These are phyloP conservation scores for Oxyruncus cristatus DNA, from an alignment of 2,113 vertebrate genomes.

Conservation along the genomic window DNA sequence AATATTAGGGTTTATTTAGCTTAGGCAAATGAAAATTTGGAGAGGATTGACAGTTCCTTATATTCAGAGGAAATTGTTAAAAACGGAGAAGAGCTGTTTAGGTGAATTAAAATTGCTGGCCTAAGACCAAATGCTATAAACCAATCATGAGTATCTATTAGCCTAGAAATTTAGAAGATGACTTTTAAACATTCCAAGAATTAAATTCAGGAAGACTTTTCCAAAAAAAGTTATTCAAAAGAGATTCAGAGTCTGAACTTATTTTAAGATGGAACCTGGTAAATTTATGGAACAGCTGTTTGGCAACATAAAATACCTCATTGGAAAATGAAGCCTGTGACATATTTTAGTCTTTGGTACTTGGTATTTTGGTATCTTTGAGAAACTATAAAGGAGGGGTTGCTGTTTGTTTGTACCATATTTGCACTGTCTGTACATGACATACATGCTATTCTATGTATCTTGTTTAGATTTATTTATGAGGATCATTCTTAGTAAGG, in stretches of 20 bases:
- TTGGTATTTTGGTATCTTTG: not conserved
- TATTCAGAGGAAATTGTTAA: not conserved
- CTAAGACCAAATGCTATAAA: not conserved
- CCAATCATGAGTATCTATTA: not conserved
- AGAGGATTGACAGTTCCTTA: not conserved
- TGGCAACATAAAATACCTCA: not conserved
- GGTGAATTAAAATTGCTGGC: not conserved
- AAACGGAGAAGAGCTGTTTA: not conserved
- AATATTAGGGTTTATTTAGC: not conserved
- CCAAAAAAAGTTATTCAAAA: rapidly evolving
- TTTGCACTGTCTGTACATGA: not conserved
- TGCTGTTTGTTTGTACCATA: not conserved
- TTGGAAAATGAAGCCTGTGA: not conserved
- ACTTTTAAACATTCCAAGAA: not conserved
- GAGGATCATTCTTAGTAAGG: not conserved
- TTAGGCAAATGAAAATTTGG: not conserved
- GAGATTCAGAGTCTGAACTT: not conserved
- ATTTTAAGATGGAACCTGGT: not conserved
- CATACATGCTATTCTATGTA: not conserved
- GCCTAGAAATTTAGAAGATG: not conserved
- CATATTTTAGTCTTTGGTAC: not conserved
- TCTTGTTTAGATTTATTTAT: not conserved
- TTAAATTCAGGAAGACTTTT: not conserved
- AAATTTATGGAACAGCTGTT: not conserved
- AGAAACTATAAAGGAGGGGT: not conserved